phyloP scores from a whole-genome alignment of 2,797 vertebrate species.

The Neostethus bicornis region DNA sequence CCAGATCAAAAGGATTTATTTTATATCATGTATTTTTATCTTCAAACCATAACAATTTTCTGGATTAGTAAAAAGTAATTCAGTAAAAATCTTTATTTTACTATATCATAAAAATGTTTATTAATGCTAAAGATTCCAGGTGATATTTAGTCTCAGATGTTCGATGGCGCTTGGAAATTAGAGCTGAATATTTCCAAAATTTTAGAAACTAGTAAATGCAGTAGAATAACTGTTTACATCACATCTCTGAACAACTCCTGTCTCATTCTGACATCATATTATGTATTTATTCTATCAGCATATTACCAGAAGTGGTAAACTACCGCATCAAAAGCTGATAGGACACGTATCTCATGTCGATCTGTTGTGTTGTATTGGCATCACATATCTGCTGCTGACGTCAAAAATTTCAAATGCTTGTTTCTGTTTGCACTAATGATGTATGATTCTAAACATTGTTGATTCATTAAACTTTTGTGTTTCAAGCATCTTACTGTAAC shows the following conservation, averaged over 20 bases:
- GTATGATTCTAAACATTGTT: constrained; percentile 66
- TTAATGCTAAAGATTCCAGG: constrained; percentile 15
- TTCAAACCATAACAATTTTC: not conserved
- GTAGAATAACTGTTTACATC: constrained; percentile 11
- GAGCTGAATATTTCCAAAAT: constrained; percentile 22
- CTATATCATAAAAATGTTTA: not conserved
- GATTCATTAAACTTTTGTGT: constrained; percentile 72
- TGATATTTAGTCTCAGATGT: not conserved
- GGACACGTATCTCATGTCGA: constrained; percentile 39
- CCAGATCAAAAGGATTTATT: constrained; percentile 27
- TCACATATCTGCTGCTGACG: constrained; percentile 57
- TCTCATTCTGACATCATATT: constrained; percentile 12
- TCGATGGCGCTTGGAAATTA: constrained; percentile 18
- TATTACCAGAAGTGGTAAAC: constrained; percentile 34
- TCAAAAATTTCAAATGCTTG: constrained; percentile 56
- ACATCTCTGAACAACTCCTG: constrained; percentile 7
- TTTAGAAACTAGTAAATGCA: not conserved
- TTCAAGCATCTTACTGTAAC: constrained; percentile 28
- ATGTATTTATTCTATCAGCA: constrained; percentile 48
- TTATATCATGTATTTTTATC: not conserved
- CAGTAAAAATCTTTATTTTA: not conserved
- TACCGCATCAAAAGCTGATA: no score
- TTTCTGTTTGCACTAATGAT: constrained; percentile 74
- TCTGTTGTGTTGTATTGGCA: constrained; percentile 57
- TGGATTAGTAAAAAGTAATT: not conserved